A percentile compares a stretch with the other conserved stretches of the same genome.
These are phyloP conservation scores for Enteromius trimaculatus DNA, from an alignment of 2,797 vertebrate species.

Conservation along the genomic window DNA sequence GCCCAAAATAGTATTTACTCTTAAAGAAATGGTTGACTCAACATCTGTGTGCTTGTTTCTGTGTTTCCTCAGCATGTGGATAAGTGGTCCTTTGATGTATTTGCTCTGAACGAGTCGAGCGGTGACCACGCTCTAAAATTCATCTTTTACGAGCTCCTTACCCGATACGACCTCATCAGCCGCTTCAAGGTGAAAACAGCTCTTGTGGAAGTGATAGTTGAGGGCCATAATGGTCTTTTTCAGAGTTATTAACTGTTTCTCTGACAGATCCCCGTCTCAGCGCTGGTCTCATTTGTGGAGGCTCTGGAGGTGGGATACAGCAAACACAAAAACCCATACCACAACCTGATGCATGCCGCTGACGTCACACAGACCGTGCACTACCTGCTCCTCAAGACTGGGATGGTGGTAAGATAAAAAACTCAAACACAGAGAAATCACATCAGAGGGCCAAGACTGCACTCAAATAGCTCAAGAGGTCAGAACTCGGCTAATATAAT, in stretches of 20 bases:
- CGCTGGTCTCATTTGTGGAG: slow-evolving; percentile 96
- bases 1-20: background rate
- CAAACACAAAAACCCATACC: slow-evolving; percentile 98
- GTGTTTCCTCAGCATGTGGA: slow-evolving; percentile 85
- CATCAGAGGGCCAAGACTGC: background rate
- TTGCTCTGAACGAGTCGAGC: slow-evolving; percentile 93
- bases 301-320: slow-evolving; percentile 95
- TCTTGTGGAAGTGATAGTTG: background rate
- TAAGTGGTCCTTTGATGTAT: slow-evolving; percentile 97
- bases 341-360: slow-evolving; percentile 94
- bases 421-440: background rate
- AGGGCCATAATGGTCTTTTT: slow-evolving; percentile 46
- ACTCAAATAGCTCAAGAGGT: background rate
- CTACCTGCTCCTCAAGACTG: slow-evolving; percentile 94
- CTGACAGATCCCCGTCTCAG: slow-evolving; percentile 94
- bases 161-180: slow-evolving; percentile 95
- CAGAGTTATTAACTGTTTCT: slow-evolving; percentile 24
- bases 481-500: background rate
- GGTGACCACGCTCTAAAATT: slow-evolving; percentile 96
- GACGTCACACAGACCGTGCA: slow-evolving; percentile 97
- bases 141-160: slow-evolving; percentile 98
- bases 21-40: background rate
- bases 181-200: slow-evolving; percentile 90
- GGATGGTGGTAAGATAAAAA: slow-evolving; percentile 85
- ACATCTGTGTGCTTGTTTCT: slow-evolving; percentile 5